Conservation (phyloP, 2,797 vertebrate species). For the Chelmon rostratus region DNA sequence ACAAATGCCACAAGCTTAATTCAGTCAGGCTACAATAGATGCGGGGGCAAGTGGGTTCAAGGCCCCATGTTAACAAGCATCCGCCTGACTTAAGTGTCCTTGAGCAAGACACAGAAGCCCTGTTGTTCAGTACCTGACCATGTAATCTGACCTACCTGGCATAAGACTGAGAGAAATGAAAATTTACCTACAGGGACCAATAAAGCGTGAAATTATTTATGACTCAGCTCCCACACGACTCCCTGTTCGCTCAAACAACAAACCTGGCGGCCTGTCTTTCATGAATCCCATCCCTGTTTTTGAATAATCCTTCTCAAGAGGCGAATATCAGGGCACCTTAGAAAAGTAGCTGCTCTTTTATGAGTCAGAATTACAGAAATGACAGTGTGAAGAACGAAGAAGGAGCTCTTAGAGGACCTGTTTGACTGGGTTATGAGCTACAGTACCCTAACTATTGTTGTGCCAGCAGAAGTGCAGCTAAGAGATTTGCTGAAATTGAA, state of each 20-base stretch:
- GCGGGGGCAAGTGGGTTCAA: constrained; percentile 13
- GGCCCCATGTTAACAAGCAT: constrained; percentile 8
- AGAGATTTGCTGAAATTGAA: neutral
- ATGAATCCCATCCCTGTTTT: constrained; percentile 19
- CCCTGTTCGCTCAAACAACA: constrained; percentile 9
- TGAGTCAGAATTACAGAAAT: neutral
- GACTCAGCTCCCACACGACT: constrained; percentile 4
- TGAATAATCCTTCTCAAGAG: neutral
- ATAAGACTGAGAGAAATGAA: neutral
- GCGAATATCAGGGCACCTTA: neutral
- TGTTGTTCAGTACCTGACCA: neutral
- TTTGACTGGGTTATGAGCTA: neutral
- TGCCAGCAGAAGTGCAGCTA: neutral
- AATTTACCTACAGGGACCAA: neutral
- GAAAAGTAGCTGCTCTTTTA: neutral
- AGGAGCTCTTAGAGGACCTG: too few relatives aligned
- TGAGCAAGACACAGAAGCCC: constrained; percentile 13
- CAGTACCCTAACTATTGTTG: too few relatives aligned
- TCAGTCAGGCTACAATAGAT: neutral
- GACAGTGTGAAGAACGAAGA: neutral
- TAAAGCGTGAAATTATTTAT: constrained; percentile 45
- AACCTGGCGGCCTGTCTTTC: neutral
- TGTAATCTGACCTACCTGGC: constrained; percentile 8
- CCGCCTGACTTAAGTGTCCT: neutral
- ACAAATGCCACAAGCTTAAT: constrained; percentile 2